Conservation (phyloP, 2,888 invertebrate species). For the Eilema caniola region DNA sequence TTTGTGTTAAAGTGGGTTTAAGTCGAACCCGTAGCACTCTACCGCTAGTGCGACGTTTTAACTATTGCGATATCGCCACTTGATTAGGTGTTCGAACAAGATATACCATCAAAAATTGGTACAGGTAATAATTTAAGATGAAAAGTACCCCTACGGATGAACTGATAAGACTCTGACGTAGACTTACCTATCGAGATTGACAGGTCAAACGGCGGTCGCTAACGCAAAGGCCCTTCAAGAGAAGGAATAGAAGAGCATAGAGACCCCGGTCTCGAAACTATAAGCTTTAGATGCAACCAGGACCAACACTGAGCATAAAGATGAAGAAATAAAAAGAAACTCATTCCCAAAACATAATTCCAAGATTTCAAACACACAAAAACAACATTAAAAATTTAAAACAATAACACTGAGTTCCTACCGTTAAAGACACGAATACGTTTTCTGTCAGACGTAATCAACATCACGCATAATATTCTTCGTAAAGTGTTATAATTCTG, state of each 20-base stretch:
- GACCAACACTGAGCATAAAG: neutral
- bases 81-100: neutral
- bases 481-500: conserved; percentile 38
- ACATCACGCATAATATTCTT: conserved; percentile 38
- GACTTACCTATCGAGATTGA: no score
- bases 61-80: neutral
- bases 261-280: neutral
- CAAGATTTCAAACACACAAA: neutral
- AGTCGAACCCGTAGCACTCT: neutral
- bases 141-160: neutral
- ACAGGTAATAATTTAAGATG: neutral
- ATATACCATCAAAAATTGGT: neutral
- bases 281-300: neutral
- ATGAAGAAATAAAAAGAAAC: neutral
- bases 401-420: conserved; percentile 12
- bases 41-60: neutral
- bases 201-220: neutral
- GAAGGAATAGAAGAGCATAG: neutral
- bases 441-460: conserved; percentile 34
- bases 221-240: neutral
- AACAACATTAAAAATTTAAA: neutral
- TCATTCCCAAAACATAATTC: neutral
- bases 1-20: neutral
- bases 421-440: conserved; percentile 31
- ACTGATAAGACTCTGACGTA: no score